Evolutionary conservation across 2,113 vertebrate genomes (phyloP).

Genomic region (Campylomormyrus tamandua): DNA sequence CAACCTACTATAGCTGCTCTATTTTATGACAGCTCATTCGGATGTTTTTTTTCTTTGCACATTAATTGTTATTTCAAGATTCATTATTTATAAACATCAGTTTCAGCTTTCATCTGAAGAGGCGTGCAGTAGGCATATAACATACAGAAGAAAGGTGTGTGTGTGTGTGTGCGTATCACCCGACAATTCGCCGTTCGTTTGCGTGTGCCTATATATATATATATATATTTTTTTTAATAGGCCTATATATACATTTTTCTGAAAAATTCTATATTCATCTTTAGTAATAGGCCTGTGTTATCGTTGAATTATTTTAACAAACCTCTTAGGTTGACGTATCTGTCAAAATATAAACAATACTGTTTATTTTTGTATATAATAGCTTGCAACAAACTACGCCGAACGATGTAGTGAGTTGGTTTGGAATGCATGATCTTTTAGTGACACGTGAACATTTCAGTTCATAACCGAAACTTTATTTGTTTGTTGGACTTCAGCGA

Average conservation of each 20-base stretch:
- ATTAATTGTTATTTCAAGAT: neutral
- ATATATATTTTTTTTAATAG: no score
- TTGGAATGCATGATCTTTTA: neutral
- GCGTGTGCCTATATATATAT: neutral
- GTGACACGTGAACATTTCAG: neutral
- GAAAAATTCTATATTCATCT: neutral
- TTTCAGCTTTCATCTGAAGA: neutral
- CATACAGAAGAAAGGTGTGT: neutral
- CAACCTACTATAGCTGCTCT: neutral
- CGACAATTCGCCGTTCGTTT: neutral
- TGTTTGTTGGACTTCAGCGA: neutral
- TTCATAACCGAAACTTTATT: neutral
- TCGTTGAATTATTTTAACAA: neutral
- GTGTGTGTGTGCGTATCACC: neutral
- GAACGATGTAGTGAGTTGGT: neutral
- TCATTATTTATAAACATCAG: neutral
- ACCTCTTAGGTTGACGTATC: neutral
- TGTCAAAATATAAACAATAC: neutral
- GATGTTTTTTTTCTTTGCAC: neutral
- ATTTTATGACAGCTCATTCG: neutral
- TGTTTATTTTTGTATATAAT: neutral
- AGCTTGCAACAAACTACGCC: neutral
- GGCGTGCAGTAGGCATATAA: neutral
- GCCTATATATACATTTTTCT: neutral
- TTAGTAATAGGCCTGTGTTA: neutral